A percentile compares a stretch with the other conserved stretches of the same genome.
Evolutionary conservation across 2,797 vertebrate genomes (phyloP).

Genomic region (Australoheros facetus): DNA sequence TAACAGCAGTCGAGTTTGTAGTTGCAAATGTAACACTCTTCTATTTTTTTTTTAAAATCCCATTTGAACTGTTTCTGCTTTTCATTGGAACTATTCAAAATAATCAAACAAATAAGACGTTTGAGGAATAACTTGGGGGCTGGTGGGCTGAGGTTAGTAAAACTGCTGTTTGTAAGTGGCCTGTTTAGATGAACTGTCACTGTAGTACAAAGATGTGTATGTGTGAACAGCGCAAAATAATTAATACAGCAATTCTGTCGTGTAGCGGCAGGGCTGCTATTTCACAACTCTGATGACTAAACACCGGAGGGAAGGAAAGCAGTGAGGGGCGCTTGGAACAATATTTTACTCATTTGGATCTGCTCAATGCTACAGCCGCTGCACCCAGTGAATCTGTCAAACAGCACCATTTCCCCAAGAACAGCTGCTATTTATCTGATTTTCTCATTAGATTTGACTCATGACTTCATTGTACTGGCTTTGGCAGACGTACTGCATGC

Average conservation of each 20-base stretch:
- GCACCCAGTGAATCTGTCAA: conserved; percentile 86
- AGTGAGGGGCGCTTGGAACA: conserved; percentile 79
- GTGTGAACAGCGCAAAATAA: conserved; percentile 92
- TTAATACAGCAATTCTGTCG: conserved; percentile 88
- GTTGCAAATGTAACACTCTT: conserved; percentile 70
- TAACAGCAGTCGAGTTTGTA: conserved; percentile 73
- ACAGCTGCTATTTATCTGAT: conserved; percentile 87
- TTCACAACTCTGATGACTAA: conserved; percentile 89
- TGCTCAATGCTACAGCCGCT: conserved; percentile 78
- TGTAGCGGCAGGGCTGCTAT: conserved; percentile 86
- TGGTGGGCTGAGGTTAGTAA: conserved; percentile 84
- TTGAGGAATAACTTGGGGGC: conserved; percentile 60
- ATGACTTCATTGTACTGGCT: conserved; percentile 82
- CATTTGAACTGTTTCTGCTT: conserved; percentile 55
- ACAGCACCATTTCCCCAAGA: conserved; percentile 74
- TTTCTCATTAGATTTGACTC: conserved; percentile 86
- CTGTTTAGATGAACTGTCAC: conserved; percentile 93
- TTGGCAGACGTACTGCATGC: conserved; percentile 70
- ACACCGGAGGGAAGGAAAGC: conserved; percentile 78
- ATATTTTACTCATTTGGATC: conserved; percentile 90
- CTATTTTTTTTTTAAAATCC: conserved; percentile 68
- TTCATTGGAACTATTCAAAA: conserved; percentile 70
- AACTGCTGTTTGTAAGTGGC: conserved; percentile 90
- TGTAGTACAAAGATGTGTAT: conserved; percentile 91
- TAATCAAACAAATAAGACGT: conserved; percentile 78